These are phyloP conservation scores for Myxocyprinus asiaticus DNA, from an alignment of 2,113 vertebrate species.

Conservation along the genomic window DNA sequence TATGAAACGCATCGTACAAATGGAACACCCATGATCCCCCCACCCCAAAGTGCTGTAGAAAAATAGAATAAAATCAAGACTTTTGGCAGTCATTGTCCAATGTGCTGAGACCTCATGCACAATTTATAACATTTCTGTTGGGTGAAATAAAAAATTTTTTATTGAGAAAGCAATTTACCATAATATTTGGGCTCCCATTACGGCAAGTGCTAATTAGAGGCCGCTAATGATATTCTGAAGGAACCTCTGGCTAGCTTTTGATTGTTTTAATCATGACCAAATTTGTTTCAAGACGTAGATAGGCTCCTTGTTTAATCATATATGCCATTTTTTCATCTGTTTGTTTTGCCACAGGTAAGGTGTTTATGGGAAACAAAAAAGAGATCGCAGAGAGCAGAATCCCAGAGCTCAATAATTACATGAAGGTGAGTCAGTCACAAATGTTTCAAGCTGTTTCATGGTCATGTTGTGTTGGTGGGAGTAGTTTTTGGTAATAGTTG, in stretches of 20 bases:
- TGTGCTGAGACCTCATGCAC: no score
- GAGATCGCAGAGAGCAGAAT: slow-evolving; percentile 92
- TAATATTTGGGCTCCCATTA: slow-evolving; percentile 7
- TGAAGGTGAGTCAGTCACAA: slow-evolving; percentile 81
- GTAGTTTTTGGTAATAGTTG: slow-evolving; percentile 9
- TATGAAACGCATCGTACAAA: no score
- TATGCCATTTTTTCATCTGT: neutral
- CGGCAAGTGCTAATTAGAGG: neutral
- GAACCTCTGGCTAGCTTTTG: slow-evolving; percentile 33
- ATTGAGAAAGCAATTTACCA: slow-evolving; percentile 35
- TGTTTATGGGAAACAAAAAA: slow-evolving; percentile 87
- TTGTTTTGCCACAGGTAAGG: slow-evolving; percentile 79
- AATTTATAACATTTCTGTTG: slow-evolving; percentile 3
- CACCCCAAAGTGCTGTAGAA: no score
- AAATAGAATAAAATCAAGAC: no score
- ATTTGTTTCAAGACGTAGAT: slow-evolving; percentile 26
- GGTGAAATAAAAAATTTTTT: slow-evolving; percentile 21
- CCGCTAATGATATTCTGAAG: slow-evolving; percentile 3
- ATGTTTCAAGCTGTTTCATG: neutral
- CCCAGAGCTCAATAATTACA: slow-evolving; percentile 87
- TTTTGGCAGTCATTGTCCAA: no score
- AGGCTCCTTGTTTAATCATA: neutral
- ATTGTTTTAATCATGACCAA: slow-evolving; percentile 16
- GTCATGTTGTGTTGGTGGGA: neutral
- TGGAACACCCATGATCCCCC: neutral